Base-by-base conservation (phyloP, 2,888 invertebrate species). In the Eupithecia inturbata region DNA sequence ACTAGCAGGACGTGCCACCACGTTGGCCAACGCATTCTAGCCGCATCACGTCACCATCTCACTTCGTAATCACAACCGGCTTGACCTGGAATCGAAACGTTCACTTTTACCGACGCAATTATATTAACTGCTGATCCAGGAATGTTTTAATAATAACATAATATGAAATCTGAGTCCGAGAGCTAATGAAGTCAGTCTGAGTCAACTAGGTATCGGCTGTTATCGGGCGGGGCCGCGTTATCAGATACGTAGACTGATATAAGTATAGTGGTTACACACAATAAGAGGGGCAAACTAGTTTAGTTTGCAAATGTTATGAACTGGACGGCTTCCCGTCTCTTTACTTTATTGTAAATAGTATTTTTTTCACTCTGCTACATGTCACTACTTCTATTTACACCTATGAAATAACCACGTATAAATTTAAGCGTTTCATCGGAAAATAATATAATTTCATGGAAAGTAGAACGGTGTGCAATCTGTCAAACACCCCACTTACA, bases 41-140 rank as follows among this genome's bases (percentile, higher is more conserved):
- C 74, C 67, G 77, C 77, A 78, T 93, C 89, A 93, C 88, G 93
- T 93, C 88, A 93, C 92, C 94, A 94, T 94, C 79, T 84, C 91
- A 90, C 80, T 81, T 70, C 71, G 79, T 78, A 80, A 73, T 80
- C 81, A 82, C 80, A 67, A 79, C n/a, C 36, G 63, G n/a, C n/a
- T 33, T 64, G 33, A 64, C 82, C 89, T 90, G 88, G 10, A 87
- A 89, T 74, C 26, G 26, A 39, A 66, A 66, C 39, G 36, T 62
- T 62, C 39, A 66, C 64, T 64, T 62, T 62, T 62, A 62, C 31
- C 9, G 33, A 36, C 31, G 22, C 14, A 26, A 39, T n/a, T 14
- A 41, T 64, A 10, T 28, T 62, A 19, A 6, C 16, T 1, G 7
- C 16, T 31, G 16, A 62, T 62, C 31, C 31, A 62, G 63, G 39